A percentile compares a stretch with the other conserved stretches of the same genome.
Conservation (phyloP, 1,140 invertebrate species). For the Maniola jurtina region DNA sequence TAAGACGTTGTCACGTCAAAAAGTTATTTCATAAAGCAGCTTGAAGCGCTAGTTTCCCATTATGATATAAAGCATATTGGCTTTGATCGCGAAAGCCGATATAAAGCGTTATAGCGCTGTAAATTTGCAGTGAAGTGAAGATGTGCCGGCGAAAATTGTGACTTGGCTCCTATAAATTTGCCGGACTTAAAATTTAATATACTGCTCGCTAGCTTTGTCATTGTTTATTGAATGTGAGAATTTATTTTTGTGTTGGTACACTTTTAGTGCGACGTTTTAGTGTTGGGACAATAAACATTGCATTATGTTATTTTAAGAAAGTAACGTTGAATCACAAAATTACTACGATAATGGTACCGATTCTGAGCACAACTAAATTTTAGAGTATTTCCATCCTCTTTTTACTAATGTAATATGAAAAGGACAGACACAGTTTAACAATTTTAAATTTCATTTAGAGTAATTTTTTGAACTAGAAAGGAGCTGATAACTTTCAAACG, state of each 20-base stretch:
- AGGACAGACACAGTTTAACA: no score
- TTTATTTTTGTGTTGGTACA: slow-evolving; percentile 13
- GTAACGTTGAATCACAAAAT: no score
- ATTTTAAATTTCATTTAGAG: no score
- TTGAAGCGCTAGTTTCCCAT: slow-evolving; percentile 2
- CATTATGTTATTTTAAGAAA: no score
- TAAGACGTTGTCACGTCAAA: no score
- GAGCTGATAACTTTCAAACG: no score
- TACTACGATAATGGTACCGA: no score
- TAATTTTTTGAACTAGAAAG: no score
- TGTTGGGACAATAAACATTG: no score
- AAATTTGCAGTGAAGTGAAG: slow-evolving; percentile 21
- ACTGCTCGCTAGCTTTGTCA: background rate
- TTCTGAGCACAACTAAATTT: no score
- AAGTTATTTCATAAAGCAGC: background rate
- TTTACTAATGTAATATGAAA: no score
- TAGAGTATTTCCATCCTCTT: no score
- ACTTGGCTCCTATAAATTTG: slow-evolving; percentile 8
- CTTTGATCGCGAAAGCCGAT: slow-evolving; percentile 21
- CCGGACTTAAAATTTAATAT: slow-evolving; percentile 18
- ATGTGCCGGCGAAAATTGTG: slow-evolving; percentile 19
- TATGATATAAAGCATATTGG: slow-evolving; percentile 24
- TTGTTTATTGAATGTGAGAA: slow-evolving; percentile 12
- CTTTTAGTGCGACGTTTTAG: background rate
- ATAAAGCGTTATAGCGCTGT: slow-evolving; percentile 21